Evolutionary conservation across 2,113 vertebrate species (phyloP), one percentile per base, ranked within the genome.

Genomic region (Benitochromis conjunctus): DNA sequence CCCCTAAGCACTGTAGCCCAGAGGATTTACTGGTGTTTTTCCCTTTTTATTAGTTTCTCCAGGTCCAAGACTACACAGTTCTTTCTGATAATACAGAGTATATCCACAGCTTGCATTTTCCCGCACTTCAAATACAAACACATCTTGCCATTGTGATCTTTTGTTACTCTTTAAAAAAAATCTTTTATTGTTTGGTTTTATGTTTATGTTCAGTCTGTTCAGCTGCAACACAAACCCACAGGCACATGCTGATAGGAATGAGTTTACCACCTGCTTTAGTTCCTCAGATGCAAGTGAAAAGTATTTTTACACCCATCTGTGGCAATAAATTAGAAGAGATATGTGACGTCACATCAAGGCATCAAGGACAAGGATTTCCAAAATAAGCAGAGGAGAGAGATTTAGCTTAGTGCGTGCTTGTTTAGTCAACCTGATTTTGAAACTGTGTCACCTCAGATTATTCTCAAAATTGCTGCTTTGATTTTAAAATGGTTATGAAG

Each of bases 11-110:
- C 83, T 38, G 6, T 55, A 78, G 26, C 53, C 56, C 71, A 9
- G 86, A 83, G 91, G 89, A 91, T 95, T 89, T 92, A 18, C 91
- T 86, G 62, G 66, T 76, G 83, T 92, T 91, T 89, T 78, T 53
- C 51, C 2, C 62, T 81, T 82, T 90, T 91, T 91, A 92, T 93
- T 93, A 92, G 24, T 88, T 91, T 94, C 80, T 66, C 26, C 48
- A 13, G 66, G n/a, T 24, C 24, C 78, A 81, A 88, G 60, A n/a
- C 6, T 55, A n/a, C 64, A 43, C 51, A 80, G 53, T 46, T 60
- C 43, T 55, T 26, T 55, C n/a, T 53, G 10, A 51, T 53, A 34
- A 31, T 53, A 80, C 26, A 38, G 24, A 79, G 31, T 29, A 16
- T 7, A 58, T 11, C 26, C 29, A 54, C 31, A 66, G 71, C 9